These are phyloP conservation scores for Nothobranchius furzeri DNA, from an alignment of 2,113 vertebrate genomes.

Conservation along the genomic window DNA sequence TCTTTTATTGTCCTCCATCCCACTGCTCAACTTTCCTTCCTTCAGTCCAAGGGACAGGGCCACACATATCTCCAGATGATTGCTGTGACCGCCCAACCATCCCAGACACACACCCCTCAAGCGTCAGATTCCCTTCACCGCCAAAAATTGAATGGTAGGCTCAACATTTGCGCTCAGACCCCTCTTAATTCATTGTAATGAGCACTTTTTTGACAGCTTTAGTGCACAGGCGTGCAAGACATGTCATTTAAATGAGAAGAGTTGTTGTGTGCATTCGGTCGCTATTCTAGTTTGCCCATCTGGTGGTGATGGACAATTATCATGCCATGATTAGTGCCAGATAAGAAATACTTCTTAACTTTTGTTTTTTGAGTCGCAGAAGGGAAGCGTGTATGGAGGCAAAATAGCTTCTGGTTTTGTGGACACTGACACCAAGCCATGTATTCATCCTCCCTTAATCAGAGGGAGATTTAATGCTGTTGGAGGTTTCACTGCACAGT, in stretches of 20 bases:
- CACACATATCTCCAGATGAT: conserved; percentile 68
- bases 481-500: not conserved
- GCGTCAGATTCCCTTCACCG: conserved; percentile 62
- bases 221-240: conserved; percentile 68
- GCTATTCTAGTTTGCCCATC: conserved; percentile 58
- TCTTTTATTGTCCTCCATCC: conserved; percentile 46
- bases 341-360: conserved; percentile 47
- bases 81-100: conserved; percentile 51
- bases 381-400: conserved; percentile 15
- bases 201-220: conserved; percentile 74
- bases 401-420: conserved; percentile 23
- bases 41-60: conserved; percentile 52
- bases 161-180: conserved; percentile 69
- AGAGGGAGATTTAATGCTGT: conserved; percentile 10
- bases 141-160: conserved; percentile 74
- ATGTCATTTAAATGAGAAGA: conserved; percentile 70
- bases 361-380: not conserved
- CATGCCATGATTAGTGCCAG: conserved; percentile 59
- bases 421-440: conserved; percentile 1
- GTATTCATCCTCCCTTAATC: conserved; percentile 1
- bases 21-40: conserved; percentile 24
- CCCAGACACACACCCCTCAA: conserved; percentile 65
- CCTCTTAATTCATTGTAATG: conserved; percentile 78
- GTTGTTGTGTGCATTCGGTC: conserved; percentile 58
- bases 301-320: conserved; percentile 61